A percentile compares a stretch with the other conserved stretches of the same genome.
Evolutionary conservation across 2,797 vertebrate genomes (phyloP).

Genomic region (Dicrostonyx torquatus): DNA sequence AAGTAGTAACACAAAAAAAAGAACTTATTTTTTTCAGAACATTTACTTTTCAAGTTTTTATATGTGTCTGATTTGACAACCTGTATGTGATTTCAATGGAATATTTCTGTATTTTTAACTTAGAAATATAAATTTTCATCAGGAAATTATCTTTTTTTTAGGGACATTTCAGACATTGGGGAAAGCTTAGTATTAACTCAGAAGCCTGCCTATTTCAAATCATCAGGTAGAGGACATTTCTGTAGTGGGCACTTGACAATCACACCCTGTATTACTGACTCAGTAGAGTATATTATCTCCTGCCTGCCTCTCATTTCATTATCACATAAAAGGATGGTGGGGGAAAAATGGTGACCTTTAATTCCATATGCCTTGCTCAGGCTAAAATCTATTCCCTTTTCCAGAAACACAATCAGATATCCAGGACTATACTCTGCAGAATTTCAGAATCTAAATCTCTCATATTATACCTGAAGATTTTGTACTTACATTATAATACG

Average conservation of each 20-base stretch:
- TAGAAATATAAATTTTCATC: conserved; percentile 51
- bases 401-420: conserved; percentile 65
- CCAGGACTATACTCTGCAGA: conserved; percentile 40
- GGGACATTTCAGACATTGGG: conserved; percentile 39
- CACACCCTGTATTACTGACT: conserved; percentile 66
- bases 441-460: conserved; percentile 53
- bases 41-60: conserved; percentile 72
- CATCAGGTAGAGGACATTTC: conserved; percentile 54
- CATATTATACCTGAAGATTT: conserved; percentile 38
- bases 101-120: conserved; percentile 56
- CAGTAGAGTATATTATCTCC: conserved; percentile 54
- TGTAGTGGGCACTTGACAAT: conserved; percentile 73
- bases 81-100: conserved; percentile 35
- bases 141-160: conserved; percentile 60
- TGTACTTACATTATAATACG: conserved; percentile 56
- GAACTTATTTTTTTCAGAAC: conserved; percentile 30
- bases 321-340: conserved; percentile 56
- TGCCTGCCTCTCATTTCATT: conserved; percentile 59
- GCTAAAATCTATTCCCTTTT: conserved; percentile 55
- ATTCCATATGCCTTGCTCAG: conserved; percentile 35
- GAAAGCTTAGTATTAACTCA: conserved; percentile 24
- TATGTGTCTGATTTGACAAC: conserved; percentile 68
- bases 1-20: conserved; percentile 2
- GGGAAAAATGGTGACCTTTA: conserved; percentile 44
- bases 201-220: conserved; percentile 45